Conservation (phyloP, 2,797 vertebrate species). For the Rhinella marina region DNA sequence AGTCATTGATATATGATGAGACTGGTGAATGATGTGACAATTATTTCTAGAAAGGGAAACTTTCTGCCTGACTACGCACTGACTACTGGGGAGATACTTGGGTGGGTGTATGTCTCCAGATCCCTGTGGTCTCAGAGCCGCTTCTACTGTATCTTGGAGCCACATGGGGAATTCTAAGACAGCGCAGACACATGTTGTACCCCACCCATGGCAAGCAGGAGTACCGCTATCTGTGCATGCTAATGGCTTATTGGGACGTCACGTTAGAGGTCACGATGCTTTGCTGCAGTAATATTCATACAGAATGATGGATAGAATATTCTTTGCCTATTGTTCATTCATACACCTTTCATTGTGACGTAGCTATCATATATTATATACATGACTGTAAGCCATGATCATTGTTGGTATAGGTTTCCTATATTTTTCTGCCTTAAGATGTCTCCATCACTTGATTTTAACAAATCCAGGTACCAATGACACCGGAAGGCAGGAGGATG, state of each 20-base stretch:
- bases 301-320: background rate
- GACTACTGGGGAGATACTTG: background rate
- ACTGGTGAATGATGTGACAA: background rate
- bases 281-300: background rate
- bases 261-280: conserved; percentile 21
- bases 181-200: conserved; percentile 31
- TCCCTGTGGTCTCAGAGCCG: background rate
- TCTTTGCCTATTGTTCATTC: too few relatives aligned
- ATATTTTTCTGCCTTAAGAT: background rate
- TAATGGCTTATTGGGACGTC: background rate
- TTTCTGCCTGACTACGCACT: conserved; percentile 1
- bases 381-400: background rate
- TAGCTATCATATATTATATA: too few relatives aligned
- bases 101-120: conserved; percentile 4
- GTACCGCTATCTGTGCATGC: background rate
- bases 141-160: background rate
- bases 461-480: background rate
- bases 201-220: conserved; percentile 30
- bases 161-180: conserved; percentile 29
- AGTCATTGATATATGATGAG: background rate
- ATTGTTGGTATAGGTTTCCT: background rate
- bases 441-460: background rate
- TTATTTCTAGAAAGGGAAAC: conserved; percentile 21
- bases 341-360: background rate
- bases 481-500: background rate